These are phyloP conservation scores for Balanococcus diminutus DNA, from an alignment of 2,888 invertebrate genomes.

Conservation along the genomic window DNA sequence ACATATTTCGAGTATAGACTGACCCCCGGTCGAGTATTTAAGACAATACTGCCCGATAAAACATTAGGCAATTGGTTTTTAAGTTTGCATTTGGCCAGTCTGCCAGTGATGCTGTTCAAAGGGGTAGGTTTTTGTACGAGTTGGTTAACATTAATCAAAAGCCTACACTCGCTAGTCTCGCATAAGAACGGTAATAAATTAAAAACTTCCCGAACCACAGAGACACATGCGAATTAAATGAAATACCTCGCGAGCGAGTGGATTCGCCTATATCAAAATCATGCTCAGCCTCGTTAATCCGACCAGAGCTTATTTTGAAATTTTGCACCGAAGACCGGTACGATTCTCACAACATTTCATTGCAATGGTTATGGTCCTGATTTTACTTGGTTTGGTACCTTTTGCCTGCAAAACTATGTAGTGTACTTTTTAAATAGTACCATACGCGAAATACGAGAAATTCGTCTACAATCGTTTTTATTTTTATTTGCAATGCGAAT, in stretches of 20 bases:
- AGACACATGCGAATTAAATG: conserved; percentile 8
- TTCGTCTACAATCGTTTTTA: not conserved
- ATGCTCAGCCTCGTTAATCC: not conserved
- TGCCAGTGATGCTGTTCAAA: not conserved
- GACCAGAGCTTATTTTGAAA: not conserved
- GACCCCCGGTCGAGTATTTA: conserved; percentile 4
- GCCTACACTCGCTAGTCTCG: no score
- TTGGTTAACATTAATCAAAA: conserved; percentile 5
- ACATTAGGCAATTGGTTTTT: conserved; percentile 1
- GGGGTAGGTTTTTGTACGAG: not conserved
- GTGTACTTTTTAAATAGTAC: not conserved
- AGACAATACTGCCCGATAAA: not conserved
- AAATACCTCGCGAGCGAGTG: not conserved
- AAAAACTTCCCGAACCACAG: not conserved
- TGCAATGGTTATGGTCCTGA: not conserved
- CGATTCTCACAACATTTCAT: conserved; percentile 25
- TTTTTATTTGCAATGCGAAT: conserved; percentile 18
- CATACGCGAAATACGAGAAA: not conserved
- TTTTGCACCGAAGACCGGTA: conserved; percentile 28
- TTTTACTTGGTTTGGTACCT: not conserved
- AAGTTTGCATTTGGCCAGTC: not conserved
- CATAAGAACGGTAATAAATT: conserved; percentile 5
- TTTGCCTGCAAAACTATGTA: not conserved
- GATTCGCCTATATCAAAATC: not conserved
- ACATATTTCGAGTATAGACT: not conserved